Conservation (phyloP, 2,888 invertebrate species). For the Lamellibrachia satsuma region DNA sequence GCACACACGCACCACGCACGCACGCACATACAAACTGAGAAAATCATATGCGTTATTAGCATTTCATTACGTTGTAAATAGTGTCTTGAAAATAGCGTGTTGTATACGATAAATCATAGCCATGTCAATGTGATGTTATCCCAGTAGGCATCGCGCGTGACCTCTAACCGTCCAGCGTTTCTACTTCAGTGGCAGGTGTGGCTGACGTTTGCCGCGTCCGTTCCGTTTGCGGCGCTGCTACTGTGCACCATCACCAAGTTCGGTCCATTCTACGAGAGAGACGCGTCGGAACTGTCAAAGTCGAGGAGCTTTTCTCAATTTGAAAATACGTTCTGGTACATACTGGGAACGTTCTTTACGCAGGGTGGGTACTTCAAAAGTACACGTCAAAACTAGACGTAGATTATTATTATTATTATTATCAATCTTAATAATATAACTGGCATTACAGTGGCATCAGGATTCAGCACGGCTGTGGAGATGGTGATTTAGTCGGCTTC, state of each 20-base stretch:
- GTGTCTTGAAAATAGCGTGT: too few species aligned
- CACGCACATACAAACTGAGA: too few species aligned
- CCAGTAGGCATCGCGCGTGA: background rate
- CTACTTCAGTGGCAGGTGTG: constrained; percentile 27
- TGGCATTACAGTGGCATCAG: too few species aligned
- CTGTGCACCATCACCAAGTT: constrained; percentile 32
- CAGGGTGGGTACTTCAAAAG: constrained; percentile 29
- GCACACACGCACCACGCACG: too few species aligned
- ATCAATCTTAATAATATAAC: too few species aligned
- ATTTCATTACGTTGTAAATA: too few species aligned
- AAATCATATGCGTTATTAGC: too few species aligned
- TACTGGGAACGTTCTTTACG: constrained; percentile 33
- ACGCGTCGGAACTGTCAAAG: background rate
- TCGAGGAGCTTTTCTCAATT: constrained; percentile 21
- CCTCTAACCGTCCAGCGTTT: background rate
- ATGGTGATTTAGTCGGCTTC: too few species aligned
- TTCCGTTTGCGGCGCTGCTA: constrained; percentile 24
- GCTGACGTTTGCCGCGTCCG: constrained; percentile 24
- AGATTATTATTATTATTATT: too few species aligned
- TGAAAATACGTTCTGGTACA: constrained; percentile 29
- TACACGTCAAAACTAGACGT: too few species aligned
- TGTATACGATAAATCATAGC: too few species aligned
- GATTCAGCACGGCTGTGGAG: too few species aligned
- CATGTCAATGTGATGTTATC: background rate
- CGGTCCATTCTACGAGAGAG: constrained; percentile 29